A percentile compares a stretch with the other conserved stretches of the same genome.
phyloP scores from a whole-genome alignment of 2,888 invertebrate species.

The Acrobasis repandana region DNA sequence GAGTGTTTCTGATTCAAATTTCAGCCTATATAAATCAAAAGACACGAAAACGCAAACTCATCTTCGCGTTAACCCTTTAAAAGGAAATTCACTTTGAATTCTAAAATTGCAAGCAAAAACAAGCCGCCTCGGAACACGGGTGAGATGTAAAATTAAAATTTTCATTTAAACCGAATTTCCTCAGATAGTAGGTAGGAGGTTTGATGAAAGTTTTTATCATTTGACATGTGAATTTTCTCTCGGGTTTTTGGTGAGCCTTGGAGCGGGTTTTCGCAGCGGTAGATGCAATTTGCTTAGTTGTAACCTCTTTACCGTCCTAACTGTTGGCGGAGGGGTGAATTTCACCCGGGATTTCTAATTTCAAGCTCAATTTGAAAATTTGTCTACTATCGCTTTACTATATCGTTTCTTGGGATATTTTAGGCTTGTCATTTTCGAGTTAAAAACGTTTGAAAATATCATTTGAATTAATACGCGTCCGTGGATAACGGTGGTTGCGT shows the following conservation, averaged over 20 bases:
- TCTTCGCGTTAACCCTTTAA: not conserved
- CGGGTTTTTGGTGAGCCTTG: conserved; percentile 46
- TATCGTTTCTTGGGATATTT: conserved; percentile 37
- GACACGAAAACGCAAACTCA: not conserved
- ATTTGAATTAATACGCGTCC: not conserved
- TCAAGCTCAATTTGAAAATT: conserved; percentile 73
- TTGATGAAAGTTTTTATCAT: conserved; percentile 32
- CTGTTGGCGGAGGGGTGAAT: conserved; percentile 46
- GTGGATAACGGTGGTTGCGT: not conserved
- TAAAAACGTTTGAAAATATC: not conserved
- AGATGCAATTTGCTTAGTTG: conserved; percentile 72
- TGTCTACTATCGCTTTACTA: conserved; percentile 47
- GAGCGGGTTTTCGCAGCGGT: conserved; percentile 49
- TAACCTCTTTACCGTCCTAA: conserved; percentile 64
- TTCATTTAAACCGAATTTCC: conserved; percentile 18
- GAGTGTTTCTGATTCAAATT: not conserved
- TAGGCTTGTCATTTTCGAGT: not conserved
- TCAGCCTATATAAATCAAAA: not conserved
- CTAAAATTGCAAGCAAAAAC: conserved; percentile 12
- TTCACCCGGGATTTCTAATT: conserved; percentile 67
- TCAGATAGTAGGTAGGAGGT: conserved; percentile 19
- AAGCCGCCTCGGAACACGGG: not conserved
- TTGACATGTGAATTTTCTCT: conserved; percentile 41
- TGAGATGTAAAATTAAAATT: conserved; percentile 15
- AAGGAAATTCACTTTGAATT: not conserved